Evolutionary conservation across 2,888 invertebrate species (phyloP).

Genomic region (Rhopalosiphum nymphaeae): DNA sequence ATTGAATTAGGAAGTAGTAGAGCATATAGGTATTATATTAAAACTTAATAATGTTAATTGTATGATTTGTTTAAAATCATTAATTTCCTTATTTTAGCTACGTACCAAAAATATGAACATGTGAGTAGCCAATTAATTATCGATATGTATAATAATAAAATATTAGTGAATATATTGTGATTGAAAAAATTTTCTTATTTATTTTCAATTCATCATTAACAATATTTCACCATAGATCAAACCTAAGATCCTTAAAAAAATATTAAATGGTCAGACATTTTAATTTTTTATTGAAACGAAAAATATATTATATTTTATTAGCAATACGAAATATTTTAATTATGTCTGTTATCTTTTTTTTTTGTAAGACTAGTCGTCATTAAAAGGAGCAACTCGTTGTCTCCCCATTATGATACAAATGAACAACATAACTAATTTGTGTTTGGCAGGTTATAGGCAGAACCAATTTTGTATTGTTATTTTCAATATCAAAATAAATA

Average conservation of each 20-base stretch:
- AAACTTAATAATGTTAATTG: not conserved
- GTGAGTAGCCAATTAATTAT: not conserved
- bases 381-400: not conserved
- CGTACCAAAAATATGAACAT: not conserved
- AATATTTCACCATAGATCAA: not conserved
- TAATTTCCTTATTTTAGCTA: not conserved
- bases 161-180: not conserved
- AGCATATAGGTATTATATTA: not conserved
- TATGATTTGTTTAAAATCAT: not conserved
- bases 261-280: not conserved
- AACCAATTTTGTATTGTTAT: too few species aligned
- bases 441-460: too few species aligned
- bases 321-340: not conserved
- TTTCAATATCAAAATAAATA: not conserved
- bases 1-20: not conserved
- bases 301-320: not conserved
- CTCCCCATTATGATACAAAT: not conserved
- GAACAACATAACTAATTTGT: too few species aligned
- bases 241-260: not conserved
- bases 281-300: not conserved
- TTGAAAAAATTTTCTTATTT: not conserved
- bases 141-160: not conserved
- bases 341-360: not conserved
- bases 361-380: not conserved
- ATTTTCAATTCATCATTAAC: not conserved